Evolutionary conservation across 2,888 invertebrate species (phyloP).

Genomic region (Philereme transversata): DNA sequence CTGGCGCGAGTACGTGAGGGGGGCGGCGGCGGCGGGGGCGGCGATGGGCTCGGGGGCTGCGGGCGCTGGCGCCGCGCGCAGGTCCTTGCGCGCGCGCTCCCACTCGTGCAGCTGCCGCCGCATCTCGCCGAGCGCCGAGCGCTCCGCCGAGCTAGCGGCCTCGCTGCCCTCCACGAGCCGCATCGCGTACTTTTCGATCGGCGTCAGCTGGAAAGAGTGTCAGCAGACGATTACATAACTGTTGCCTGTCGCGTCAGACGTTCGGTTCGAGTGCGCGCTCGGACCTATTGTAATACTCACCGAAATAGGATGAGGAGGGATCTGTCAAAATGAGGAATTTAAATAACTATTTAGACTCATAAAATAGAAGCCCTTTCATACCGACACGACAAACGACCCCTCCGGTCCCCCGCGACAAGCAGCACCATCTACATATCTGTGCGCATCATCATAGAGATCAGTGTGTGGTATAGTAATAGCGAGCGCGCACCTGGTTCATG

Average conservation of each 20-base stretch:
- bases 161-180: slow-evolving; percentile 94
- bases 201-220: slow-evolving; percentile 88
- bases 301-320: no score
- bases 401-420: no score
- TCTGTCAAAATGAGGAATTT: no score
- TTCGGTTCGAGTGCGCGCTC: no score
- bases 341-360: no score
- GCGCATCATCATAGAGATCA: no score
- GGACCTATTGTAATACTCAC: no score
- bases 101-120: slow-evolving; percentile 89
- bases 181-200: slow-evolving; percentile 98
- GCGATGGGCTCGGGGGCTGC: slow-evolving; percentile 80
- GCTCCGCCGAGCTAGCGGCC: slow-evolving; percentile 92
- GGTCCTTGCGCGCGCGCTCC: slow-evolving; percentile 85
- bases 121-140: slow-evolving; percentile 94
- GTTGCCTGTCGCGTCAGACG: no score
- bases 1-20: slow-evolving; percentile 87
- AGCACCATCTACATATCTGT: no score
- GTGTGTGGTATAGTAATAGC: background rate
- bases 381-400: no score
- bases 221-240: no score
- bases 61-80: slow-evolving; percentile 60
- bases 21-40: slow-evolving; percentile 84
- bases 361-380: no score
- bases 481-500: slow-evolving; percentile 57